Conservation (phyloP, 2,888 invertebrate species). For the Dicranocentrus wangi region DNA sequence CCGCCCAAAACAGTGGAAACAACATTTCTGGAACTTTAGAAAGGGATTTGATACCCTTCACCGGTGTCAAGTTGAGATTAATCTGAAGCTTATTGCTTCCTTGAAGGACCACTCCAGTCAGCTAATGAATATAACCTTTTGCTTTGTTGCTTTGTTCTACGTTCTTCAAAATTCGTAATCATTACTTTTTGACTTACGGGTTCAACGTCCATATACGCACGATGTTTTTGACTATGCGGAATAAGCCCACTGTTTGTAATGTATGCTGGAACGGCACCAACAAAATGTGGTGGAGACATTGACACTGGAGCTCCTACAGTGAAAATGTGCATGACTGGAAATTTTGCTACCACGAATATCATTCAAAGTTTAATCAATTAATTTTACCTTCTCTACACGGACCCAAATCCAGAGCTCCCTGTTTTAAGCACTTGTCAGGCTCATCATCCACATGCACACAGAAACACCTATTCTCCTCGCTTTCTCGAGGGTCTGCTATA, state of each 20-base stretch:
- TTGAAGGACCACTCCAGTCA: not conserved
- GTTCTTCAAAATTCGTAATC: too few species aligned
- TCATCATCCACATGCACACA: not conserved
- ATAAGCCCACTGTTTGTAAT: not conserved
- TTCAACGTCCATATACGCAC: conserved; percentile 23
- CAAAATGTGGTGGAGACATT: conserved; percentile 19
- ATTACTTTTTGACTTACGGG: conserved; percentile 9
- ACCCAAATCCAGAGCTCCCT: conserved; percentile 13
- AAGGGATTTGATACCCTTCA: not conserved
- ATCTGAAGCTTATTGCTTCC: not conserved
- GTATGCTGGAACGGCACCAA: conserved; percentile 5
- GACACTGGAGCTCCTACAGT: conserved; percentile 14
- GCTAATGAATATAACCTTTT: too few species aligned
- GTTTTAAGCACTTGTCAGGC: conserved; percentile 19
- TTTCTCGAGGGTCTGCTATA: conserved; percentile 5
- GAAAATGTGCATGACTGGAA: not conserved
- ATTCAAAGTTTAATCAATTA: too few species aligned
- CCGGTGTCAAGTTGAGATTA: not conserved
- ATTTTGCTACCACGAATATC: too few species aligned
- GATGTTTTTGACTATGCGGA: conserved; percentile 5
- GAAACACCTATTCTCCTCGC: conserved; percentile 25
- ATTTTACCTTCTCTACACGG: conserved; percentile 14
- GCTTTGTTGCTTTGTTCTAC: too few species aligned
- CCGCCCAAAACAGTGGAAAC: conserved; percentile 9
- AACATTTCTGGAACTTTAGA: conserved; percentile 8